Conservation (phyloP, 2,113 vertebrate species). For the Arvicanthis niloticus region DNA sequence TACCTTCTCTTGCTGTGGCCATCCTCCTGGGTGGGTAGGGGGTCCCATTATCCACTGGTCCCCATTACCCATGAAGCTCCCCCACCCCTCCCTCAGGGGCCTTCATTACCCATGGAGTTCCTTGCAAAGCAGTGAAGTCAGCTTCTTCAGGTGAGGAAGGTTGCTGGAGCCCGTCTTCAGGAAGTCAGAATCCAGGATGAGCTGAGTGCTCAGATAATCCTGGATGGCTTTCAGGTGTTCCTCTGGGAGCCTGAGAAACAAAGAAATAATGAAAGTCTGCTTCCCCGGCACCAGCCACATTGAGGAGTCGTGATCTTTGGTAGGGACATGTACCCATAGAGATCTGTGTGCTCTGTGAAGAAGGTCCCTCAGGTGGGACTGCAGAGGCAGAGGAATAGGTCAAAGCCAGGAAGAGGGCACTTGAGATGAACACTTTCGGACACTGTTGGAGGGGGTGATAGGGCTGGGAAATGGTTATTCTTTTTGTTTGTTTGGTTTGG, state of each 20-base stretch:
- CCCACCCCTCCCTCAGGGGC: too few relatives aligned
- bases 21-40: background rate
- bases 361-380: background rate
- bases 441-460: background rate
- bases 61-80: fast-evolving
- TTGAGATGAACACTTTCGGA: background rate
- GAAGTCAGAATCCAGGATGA: conserved; percentile 91
- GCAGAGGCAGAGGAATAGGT: background rate
- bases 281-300: background rate
- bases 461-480: background rate
- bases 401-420: background rate
- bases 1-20: background rate
- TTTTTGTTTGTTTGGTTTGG: background rate
- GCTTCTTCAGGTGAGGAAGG: conserved; percentile 94
- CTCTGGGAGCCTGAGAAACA: conserved; percentile 88
- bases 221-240: conserved; percentile 94
- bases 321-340: background rate
- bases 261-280: conserved; percentile 36
- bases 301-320: background rate
- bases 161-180: conserved; percentile 90
- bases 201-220: conserved; percentile 92
- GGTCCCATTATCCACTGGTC: background rate
- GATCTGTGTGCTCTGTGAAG: background rate
- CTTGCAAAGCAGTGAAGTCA: conserved; percentile 91
- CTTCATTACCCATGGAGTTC: conserved; percentile 92